Conservation (phyloP, 2,888 invertebrate genomes). For the Branchipolynoe longqiensis region DNA sequence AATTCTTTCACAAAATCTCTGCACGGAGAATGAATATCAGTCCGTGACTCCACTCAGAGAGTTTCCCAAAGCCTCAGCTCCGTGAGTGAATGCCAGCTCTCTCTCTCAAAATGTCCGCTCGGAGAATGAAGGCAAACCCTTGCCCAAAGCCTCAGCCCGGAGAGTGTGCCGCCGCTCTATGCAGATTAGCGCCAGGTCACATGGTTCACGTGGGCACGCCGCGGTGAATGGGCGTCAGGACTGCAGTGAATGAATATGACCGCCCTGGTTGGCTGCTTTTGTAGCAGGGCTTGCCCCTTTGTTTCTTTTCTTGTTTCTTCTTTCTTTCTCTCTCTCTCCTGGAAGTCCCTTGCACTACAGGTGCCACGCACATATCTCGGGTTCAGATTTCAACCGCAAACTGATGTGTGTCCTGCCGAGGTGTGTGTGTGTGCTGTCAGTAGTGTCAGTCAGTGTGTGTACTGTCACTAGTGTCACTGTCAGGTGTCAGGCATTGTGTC, state of each 20-base stretch:
- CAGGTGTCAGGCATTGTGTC: neutral
- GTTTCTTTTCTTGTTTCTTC: neutral
- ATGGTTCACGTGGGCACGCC: neutral
- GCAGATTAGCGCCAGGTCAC: neutral
- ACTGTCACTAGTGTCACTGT: neutral
- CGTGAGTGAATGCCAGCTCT: no score
- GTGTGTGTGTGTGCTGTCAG: neutral
- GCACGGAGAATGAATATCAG: no score
- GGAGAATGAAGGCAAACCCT: neutral
- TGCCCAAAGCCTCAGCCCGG: neutral
- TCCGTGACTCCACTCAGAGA: no score
- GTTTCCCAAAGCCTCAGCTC: no score
- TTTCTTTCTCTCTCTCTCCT: no score
- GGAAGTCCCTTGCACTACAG: no score
- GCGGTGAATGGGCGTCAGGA: neutral
- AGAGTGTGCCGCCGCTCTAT: neutral
- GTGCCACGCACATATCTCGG: neutral
- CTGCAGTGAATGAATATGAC: constrained; percentile 11
- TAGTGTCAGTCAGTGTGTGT: neutral
- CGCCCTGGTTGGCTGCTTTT: neutral
- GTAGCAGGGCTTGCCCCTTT: neutral
- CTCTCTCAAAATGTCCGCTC: no score
- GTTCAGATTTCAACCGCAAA: neutral
- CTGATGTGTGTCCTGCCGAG: neutral
- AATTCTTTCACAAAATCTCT: no score